Evolutionary conservation across 2,113 vertebrate species (phyloP), one percentile per base, ranked within the genome.

Genomic region (Nibea albiflora): DNA sequence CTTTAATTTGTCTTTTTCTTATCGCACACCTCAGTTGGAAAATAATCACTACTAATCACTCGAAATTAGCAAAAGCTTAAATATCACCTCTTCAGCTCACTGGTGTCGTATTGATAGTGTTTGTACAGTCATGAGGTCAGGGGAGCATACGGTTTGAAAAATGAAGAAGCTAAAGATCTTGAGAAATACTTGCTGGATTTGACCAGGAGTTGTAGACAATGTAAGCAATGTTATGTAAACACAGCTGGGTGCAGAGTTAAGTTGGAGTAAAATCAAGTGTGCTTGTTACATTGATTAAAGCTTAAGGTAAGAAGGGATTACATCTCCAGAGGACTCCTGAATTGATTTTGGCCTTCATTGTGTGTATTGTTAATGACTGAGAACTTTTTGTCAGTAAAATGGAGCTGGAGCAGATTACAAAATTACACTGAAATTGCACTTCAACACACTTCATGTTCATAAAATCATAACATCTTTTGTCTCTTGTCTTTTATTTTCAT

Each of bases 271-370:
- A 87, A 49, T 63, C 52, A 57, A 53, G 47, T 10, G 7, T 56
- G 75, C 65, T 81, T 86, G 70, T 83, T 73, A 57, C 71, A 90
- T 92, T 85, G 87, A 90, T 88, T 77, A 70, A 52, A 83, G 78
- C 56, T 89, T 73, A 77, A 75, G 73, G 73, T 83, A 83, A 81
- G 69, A 62, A 81, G 73, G 79, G 89, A 89, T 92, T 86, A 83
- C 81, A 88, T 86, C 73, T 88, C 78, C 19, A 81, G 83, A 81
- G 73, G 73, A 74, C 56, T 88, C 72, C 83, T 75, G 42, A 8
- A 89, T 92, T 44, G 85, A 90, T 86, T 78, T 67, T 62, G 26
- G 81, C 68, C 76, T 80, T 76, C n/a, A 58, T 46, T 84, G 60
- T 85, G 63, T 61, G 42, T 54, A 50, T 64, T 72, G 68, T 74